Conservation (phyloP, 2,888 invertebrate species). For the Drosophila hamatofila region DNA sequence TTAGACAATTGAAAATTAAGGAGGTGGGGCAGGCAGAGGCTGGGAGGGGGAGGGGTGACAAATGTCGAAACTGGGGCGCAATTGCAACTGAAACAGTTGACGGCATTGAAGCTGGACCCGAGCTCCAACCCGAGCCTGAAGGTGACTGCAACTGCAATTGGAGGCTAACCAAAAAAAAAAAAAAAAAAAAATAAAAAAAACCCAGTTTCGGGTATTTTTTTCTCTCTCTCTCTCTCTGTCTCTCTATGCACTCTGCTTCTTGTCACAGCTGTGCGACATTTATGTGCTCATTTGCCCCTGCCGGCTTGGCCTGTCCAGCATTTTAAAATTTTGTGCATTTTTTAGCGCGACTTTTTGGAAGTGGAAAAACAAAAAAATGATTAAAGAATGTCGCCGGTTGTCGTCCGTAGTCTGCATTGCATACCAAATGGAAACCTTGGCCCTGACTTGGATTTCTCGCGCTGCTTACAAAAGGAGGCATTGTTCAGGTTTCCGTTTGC, state of each 20-base stretch:
- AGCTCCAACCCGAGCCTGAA: slow-evolving; percentile 17
- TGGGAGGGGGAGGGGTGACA: slow-evolving; percentile 2
- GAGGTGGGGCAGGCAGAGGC: not conserved
- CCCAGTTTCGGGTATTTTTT: slow-evolving; percentile 24
- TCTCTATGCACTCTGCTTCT: not conserved
- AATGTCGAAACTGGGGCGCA: slow-evolving; percentile 48
- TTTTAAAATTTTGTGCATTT: slow-evolving; percentile 39
- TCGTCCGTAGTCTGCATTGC: slow-evolving; percentile 22
- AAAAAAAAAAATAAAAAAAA: slow-evolving; percentile 11
- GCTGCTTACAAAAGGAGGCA: slow-evolving; percentile 41
- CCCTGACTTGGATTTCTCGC: slow-evolving; percentile 58
- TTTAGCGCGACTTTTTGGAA: slow-evolving; percentile 11
- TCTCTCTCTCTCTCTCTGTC: not conserved
- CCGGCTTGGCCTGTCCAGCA: slow-evolving; percentile 21
- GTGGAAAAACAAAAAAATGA: slow-evolving; percentile 30
- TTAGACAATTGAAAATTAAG: slow-evolving; percentile 44
- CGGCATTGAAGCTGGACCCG: slow-evolving; percentile 40
- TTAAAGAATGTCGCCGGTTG: slow-evolving; percentile 53
- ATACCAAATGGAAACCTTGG: slow-evolving; percentile 63
- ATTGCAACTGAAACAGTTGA: slow-evolving; percentile 36
- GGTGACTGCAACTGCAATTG: slow-evolving; percentile 41
- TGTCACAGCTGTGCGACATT: not conserved
- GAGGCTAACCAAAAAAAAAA: slow-evolving; percentile 15
- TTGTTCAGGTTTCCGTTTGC: slow-evolving; percentile 31
- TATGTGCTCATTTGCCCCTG: slow-evolving; percentile 19